Evolutionary conservation across 2,113 vertebrate species (phyloP).

Genomic region (Hystrix brachyura): DNA sequence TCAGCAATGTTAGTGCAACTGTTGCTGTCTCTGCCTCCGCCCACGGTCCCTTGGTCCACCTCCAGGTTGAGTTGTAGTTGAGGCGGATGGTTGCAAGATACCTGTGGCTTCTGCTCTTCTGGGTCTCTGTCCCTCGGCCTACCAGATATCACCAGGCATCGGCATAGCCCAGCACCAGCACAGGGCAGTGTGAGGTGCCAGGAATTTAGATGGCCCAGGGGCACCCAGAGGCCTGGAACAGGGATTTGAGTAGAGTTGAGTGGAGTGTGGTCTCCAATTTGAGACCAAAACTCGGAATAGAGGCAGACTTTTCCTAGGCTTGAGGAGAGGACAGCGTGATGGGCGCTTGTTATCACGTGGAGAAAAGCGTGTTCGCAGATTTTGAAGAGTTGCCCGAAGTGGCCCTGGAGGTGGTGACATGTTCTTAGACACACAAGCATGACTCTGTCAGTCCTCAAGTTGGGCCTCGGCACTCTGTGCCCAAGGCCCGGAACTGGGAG

Average conservation of each 20-base stretch:
- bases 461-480: background rate
- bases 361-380: background rate
- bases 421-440: background rate
- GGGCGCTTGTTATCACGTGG: background rate
- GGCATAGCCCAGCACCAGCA: background rate
- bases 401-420: background rate
- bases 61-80: background rate
- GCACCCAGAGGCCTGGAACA: background rate
- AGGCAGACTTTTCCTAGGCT: background rate
- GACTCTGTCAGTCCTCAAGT: background rate
- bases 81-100: background rate
- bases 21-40: background rate
- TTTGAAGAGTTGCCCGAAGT: background rate
- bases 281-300: background rate
- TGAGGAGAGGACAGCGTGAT: background rate
- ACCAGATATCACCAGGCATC: background rate
- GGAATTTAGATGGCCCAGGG: background rate
- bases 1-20: background rate
- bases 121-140: background rate
- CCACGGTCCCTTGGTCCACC: fast-evolving
- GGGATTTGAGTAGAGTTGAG: fast-evolving
- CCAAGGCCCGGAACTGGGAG: background rate
- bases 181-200: background rate
- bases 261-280: background rate
- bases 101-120: background rate